Conservation (phyloP, 2,797 vertebrate species). For the Artibeus jamaicensis region DNA sequence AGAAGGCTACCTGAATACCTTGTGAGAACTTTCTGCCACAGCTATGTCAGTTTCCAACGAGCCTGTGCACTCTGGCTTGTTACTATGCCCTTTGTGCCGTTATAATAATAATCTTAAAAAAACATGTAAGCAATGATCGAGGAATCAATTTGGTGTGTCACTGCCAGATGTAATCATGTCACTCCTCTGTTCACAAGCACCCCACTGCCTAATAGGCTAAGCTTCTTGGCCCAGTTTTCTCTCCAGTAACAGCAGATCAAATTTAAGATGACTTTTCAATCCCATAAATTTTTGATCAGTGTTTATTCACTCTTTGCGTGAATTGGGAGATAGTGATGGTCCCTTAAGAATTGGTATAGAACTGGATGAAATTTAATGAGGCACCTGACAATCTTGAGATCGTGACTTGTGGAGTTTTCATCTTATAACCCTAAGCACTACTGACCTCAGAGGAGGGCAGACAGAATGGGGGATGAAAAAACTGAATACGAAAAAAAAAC, state of each 20-base stretch:
- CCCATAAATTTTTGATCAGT: conserved; percentile 84
- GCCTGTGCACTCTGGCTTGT: background rate
- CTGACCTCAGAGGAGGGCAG: conserved; percentile 79
- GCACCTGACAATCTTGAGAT: conserved; percentile 80
- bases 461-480: conserved; percentile 62
- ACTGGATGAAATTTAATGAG: conserved; percentile 85
- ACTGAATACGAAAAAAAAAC: conserved; percentile 61
- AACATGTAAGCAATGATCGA: conserved; percentile 45
- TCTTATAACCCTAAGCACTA: conserved; percentile 81
- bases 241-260: conserved; percentile 49
- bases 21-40: background rate
- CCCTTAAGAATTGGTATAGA: conserved; percentile 80
- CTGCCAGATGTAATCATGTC: conserved; percentile 58
- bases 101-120: background rate
- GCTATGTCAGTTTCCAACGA: background rate
- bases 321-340: conserved; percentile 80
- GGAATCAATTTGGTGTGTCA: conserved; percentile 52
- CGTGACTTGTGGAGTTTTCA: conserved; percentile 81
- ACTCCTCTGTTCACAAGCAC: conserved; percentile 14
- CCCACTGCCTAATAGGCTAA: conserved; percentile 30
- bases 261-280: conserved; percentile 83
- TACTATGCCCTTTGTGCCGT: background rate
- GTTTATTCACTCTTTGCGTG: conserved; percentile 85
- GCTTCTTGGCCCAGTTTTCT: conserved; percentile 51
- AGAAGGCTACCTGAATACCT: background rate